phyloP scores from a whole-genome alignment of 1,140 invertebrate genomes.

The Papilio polytes region DNA sequence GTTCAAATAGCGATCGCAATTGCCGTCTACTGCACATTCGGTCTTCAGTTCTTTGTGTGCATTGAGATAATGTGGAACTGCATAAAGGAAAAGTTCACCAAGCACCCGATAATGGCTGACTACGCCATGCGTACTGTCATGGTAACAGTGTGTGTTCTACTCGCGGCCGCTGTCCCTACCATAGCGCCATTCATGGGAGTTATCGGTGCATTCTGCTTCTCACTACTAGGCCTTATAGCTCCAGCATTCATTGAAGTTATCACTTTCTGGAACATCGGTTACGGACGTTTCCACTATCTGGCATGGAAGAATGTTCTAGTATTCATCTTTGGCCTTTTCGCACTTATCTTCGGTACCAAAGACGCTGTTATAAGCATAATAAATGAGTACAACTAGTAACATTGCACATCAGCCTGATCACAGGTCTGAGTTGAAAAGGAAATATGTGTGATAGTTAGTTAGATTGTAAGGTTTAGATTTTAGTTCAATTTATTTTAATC shows the following conservation, averaged over 20 bases:
- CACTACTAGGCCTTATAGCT: constrained; percentile 95
- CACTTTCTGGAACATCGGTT: constrained; percentile 90
- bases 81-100: constrained; percentile 88
- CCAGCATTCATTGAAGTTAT: constrained; percentile 95
- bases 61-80: constrained; percentile 91
- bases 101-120: constrained; percentile 89
- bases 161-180: constrained; percentile 94
- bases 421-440: constrained; percentile 24
- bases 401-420: not conserved
- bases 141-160: constrained; percentile 87
- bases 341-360: constrained; percentile 92
- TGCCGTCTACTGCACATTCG: constrained; percentile 96
- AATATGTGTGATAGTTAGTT: constrained; percentile 42
- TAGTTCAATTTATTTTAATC: constrained; percentile 4
- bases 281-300: constrained; percentile 88
- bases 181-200: constrained; percentile 96
- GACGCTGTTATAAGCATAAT: constrained; percentile 89
- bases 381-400: constrained; percentile 42
- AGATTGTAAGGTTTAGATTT: constrained; percentile 31
- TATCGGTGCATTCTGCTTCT: constrained; percentile 97
- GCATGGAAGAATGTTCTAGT: constrained; percentile 91
- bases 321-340: constrained; percentile 88
- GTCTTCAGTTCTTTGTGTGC: constrained; percentile 98
- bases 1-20: constrained; percentile 94
- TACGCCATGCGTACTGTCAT: constrained; percentile 89